Evolutionary conservation across 2,113 vertebrate species (phyloP).

Genomic region (Coreoperca whiteheadi): DNA sequence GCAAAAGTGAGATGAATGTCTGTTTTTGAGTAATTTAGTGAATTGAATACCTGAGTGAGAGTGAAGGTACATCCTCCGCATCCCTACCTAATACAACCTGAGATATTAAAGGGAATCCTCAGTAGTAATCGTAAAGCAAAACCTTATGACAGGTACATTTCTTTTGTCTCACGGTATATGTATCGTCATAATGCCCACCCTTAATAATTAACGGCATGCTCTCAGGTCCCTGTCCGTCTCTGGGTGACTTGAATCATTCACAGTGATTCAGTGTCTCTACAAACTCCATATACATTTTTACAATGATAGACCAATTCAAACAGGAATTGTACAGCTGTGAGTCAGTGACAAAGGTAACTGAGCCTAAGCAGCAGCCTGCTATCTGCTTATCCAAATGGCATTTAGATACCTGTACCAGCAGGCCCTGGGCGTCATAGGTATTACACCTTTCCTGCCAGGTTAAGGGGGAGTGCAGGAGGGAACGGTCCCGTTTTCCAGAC

Average conservation of each 20-base stretch:
- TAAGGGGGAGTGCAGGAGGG: constrained; percentile 1
- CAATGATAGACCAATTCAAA: not conserved
- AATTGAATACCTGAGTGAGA: not conserved
- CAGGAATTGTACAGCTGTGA: constrained; percentile 62
- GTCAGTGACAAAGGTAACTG: constrained; percentile 32
- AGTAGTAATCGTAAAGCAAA: not conserved
- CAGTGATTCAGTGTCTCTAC: no score
- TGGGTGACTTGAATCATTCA: not conserved
- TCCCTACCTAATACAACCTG: not conserved
- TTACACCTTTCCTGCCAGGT: constrained; percentile 3
- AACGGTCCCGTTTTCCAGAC: constrained; percentile 6
- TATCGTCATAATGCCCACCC: not conserved
- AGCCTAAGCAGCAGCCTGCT: not conserved
- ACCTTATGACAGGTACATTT: not conserved
- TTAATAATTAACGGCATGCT: not conserved
- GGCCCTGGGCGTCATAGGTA: constrained; percentile 55
- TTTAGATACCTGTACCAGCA: constrained; percentile 66
- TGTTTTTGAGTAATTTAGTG: not conserved
- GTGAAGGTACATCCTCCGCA: no score
- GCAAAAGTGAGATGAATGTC: not conserved
- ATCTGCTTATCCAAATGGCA: constrained; percentile 17
- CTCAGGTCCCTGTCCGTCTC: not conserved
- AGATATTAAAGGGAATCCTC: not conserved
- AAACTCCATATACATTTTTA: not conserved
- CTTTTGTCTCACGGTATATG: not conserved